Evolutionary conservation across 2,113 vertebrate species (phyloP), one percentile per base, ranked within the genome.

Genomic region (Melanostigma gelatinosum): DNA sequence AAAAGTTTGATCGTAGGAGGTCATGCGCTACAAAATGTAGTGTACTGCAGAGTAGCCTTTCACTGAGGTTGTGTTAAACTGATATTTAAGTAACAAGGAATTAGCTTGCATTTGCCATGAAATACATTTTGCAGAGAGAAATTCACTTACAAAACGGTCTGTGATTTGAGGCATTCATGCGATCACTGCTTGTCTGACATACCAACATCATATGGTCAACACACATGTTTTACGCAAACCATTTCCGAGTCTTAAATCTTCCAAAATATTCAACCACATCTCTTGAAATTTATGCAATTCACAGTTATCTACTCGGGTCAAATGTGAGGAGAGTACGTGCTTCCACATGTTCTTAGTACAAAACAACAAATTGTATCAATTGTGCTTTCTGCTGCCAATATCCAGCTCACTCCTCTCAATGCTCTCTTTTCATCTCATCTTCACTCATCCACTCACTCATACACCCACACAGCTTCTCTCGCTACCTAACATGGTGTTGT

Each of bases 391-490:
- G 67, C 74, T 85, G 66, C 77, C 73, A 88, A 82, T 69, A 83
- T 76, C 20, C 69, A 80, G 77, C 88, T 87, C 82, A 80, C 83
- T 83, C 85, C 84, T 79, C 77, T 89, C 66, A 92, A 85, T 44
- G 68, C 80, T 82, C 82, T 87, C 65, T 78, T n/a, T n/a, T n/a
- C n/a, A n/a, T n/a, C 84, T 85, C 82, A 58, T 72, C 81, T 86
- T 90, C 91, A 77, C 88, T 86, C 88, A 71, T 91, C 79, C 88
- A 74, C 93, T 89, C 90, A 86, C 90, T 90, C 81, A 77, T 66
- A 87, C 93, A 66, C 93, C 90, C 91, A 90, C 93, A 82, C 88
- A 80, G 76, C 81, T 79, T 89, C 71, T 70, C 86, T 90, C 24
- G 1, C 88, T 87, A 87, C 91, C 90, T 85, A 89, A 89, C 90